A percentile compares a stretch with the other conserved stretches of the same genome.
Evolutionary conservation across 2,888 invertebrate species (phyloP).

Genomic region (Hirtodrosophila confusa): DNA sequence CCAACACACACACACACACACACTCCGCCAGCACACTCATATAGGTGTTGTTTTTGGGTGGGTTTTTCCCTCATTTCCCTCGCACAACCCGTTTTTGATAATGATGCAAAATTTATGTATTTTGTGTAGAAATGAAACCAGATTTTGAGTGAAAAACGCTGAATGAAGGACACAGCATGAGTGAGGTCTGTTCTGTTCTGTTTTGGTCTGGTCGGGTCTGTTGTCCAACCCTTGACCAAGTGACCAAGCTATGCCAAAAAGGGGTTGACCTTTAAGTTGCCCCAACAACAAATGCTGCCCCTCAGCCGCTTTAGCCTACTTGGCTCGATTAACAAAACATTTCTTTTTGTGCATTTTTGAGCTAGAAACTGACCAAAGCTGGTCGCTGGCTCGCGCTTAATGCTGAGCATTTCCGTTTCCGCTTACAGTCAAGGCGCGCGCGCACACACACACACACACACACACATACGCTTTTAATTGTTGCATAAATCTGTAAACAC

Average conservation of each 20-base stretch:
- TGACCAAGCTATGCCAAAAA: conserved; percentile 39
- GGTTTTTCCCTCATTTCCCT: conserved; percentile 45
- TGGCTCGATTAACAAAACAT: neutral
- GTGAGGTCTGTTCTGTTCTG: conserved; percentile 46
- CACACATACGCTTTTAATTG: conserved; percentile 65
- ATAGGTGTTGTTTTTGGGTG: conserved; percentile 49
- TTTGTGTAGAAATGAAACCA: conserved; percentile 82
- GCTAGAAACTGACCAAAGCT: conserved; percentile 35
- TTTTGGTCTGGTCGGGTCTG: too few relatives aligned
- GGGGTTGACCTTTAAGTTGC: conserved; percentile 43
- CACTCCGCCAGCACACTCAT: neutral
- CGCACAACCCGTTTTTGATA: conserved; percentile 65
- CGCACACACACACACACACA: conserved; percentile 16
- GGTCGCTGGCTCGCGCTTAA: conserved; percentile 26
- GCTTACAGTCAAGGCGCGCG: conserved; percentile 37
- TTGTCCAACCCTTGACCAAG: conserved; percentile 54
- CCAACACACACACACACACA: neutral
- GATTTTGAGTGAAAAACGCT: conserved; percentile 57
- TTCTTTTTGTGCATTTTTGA: conserved; percentile 4
- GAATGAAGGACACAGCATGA: conserved; percentile 44
- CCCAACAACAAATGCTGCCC: neutral
- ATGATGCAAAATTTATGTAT: conserved; percentile 82
- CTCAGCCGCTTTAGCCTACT: neutral
- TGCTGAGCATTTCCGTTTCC: conserved; percentile 65
- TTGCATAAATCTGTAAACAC: conserved; percentile 68